Conservation (phyloP, 2,797 vertebrate species). For the Philypnodon macrostomus region DNA sequence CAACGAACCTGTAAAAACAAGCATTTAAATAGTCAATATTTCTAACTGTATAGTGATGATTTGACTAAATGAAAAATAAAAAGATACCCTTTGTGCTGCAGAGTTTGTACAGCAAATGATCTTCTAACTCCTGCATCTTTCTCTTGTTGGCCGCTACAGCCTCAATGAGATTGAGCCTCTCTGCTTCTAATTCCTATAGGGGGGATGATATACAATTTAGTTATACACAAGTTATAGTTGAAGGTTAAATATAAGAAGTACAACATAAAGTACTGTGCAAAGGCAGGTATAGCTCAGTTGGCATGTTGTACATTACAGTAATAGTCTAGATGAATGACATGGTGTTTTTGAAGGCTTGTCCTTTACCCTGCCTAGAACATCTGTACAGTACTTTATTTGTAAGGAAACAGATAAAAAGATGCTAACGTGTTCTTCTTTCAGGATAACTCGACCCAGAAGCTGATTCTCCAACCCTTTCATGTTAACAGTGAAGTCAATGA, state of each 20-base stretch:
- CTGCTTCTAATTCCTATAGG: conserved; percentile 93
- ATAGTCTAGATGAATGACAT: too few relatives aligned
- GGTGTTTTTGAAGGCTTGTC: too few relatives aligned
- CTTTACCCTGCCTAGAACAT: too few relatives aligned
- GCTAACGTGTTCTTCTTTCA: conserved; percentile 90
- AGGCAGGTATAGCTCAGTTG: too few relatives aligned
- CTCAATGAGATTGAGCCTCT: conserved; percentile 89
- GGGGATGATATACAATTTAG: too few relatives aligned
- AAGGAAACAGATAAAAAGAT: background rate
- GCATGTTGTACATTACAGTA: too few relatives aligned
- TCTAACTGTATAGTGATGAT: background rate
- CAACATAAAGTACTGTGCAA: too few relatives aligned
- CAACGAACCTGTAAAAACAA: conserved; percentile 81
- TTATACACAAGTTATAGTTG: too few relatives aligned
- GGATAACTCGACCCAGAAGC: conserved; percentile 90
- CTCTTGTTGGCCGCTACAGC: conserved; percentile 90
- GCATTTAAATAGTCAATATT: background rate
- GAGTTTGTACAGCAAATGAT: conserved; percentile 87
- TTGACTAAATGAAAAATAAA: background rate
- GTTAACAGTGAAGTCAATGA: conserved; percentile 96
- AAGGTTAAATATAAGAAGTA: too few relatives aligned
- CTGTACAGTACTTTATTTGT: too few relatives aligned
- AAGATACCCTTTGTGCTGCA: conserved; percentile 80
- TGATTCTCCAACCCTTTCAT: conserved; percentile 95
- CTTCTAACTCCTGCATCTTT: conserved; percentile 93